These are phyloP conservation scores for Eulemur rufifrons DNA, from an alignment of 2,113 vertebrate species.

Conservation along the genomic window DNA sequence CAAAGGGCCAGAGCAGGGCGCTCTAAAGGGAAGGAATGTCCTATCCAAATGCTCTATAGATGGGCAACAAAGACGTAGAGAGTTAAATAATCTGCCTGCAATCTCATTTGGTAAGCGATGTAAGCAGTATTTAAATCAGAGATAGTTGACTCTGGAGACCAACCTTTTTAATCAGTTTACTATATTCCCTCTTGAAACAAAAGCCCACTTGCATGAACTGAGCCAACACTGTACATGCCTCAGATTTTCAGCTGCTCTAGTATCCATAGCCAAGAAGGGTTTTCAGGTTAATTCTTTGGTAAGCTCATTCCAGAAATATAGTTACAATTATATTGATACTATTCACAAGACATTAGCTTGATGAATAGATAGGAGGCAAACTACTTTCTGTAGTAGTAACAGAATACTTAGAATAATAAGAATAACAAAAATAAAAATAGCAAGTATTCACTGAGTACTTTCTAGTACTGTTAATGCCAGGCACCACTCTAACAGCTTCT, in stretches of 20 bases:
- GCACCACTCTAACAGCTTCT: neutral
- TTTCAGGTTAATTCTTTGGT: neutral
- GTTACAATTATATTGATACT: neutral
- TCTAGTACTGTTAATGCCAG: neutral
- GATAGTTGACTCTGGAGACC: neutral
- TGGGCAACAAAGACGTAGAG: neutral
- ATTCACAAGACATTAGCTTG: neutral
- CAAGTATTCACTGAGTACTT: neutral
- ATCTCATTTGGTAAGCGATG: neutral
- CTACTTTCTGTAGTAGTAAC: conserved; percentile 1
- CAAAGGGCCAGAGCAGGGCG: neutral
- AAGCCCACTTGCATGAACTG: neutral
- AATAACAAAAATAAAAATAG: neutral
- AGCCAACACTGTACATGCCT: neutral
- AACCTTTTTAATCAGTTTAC: neutral
- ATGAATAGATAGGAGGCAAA: neutral
- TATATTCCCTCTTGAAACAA: neutral
- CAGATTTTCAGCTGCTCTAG: neutral
- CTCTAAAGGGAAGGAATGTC: neutral
- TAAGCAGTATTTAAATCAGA: neutral
- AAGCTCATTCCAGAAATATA: neutral
- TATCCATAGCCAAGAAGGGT: neutral
- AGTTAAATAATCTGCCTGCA: neutral
- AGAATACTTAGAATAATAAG: neutral
- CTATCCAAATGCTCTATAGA: neutral